Percentiles rank a stretch among this genome's conserved stretches.
Evolutionary conservation across 1,140 invertebrate species (phyloP).

Genomic region (Drosophila malerkotliana): DNA sequence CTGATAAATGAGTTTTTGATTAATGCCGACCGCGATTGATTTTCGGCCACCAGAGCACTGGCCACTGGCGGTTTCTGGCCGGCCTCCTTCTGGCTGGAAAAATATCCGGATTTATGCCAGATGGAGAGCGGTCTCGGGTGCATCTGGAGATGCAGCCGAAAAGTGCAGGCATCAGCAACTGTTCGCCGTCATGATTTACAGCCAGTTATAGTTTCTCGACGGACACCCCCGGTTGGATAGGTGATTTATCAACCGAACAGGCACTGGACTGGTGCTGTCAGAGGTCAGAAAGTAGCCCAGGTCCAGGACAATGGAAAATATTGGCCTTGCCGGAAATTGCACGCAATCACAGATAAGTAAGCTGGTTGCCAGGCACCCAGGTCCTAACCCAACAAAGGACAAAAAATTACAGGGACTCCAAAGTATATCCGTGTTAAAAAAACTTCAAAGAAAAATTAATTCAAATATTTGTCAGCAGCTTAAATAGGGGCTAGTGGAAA

Average conservation of each 20-base stretch:
- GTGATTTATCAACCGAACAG: slow-evolving; percentile 51
- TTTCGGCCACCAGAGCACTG: slow-evolving; percentile 33
- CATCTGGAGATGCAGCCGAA: slow-evolving; percentile 11
- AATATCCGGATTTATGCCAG: slow-evolving; percentile 45
- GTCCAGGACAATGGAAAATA: slow-evolving; percentile 41
- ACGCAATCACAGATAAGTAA: slow-evolving; percentile 44
- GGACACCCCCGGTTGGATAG: slow-evolving; percentile 11
- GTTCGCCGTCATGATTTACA: slow-evolving; percentile 45
- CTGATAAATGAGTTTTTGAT: slow-evolving; percentile 76
- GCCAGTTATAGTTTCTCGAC: slow-evolving; percentile 17
- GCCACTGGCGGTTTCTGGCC: not conserved
- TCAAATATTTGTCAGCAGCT: not conserved
- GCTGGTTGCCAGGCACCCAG: not conserved
- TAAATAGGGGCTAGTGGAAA: not conserved
- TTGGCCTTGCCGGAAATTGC: slow-evolving; percentile 36
- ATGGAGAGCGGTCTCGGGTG: slow-evolving; percentile 20
- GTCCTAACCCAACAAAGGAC: not conserved
- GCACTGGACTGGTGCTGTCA: slow-evolving; percentile 16
- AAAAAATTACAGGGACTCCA: too few relatives aligned
- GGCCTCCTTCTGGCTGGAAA: slow-evolving; percentile 40
- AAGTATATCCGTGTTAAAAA: not conserved
- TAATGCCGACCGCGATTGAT: slow-evolving; percentile 72
- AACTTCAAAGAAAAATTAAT: not conserved
- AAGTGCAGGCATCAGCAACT: slow-evolving; percentile 59
- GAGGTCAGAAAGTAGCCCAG: slow-evolving; percentile 24